Percentiles rank a stretch among this genome's conserved stretches.
phyloP scores from a whole-genome alignment of 1,140 invertebrate species.

The Cheumatopsyche charites region DNA sequence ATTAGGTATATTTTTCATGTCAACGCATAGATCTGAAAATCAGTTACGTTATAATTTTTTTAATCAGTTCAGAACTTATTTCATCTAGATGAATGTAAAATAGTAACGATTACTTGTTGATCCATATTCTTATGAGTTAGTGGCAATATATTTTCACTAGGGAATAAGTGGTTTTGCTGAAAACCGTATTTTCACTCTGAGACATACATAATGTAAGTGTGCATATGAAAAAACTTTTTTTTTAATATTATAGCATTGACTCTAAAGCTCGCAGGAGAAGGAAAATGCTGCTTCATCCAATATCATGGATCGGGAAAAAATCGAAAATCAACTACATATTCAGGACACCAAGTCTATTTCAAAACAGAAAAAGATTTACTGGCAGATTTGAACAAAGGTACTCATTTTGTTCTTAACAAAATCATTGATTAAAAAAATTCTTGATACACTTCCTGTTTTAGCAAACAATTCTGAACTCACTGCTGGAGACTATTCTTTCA shows the following conservation, averaged over 20 bases:
- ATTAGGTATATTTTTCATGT: no score
- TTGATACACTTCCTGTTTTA: not conserved
- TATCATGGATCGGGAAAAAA: conserved; percentile 6
- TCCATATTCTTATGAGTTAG: no score
- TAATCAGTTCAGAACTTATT: no score
- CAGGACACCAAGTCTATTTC: conserved; percentile 23
- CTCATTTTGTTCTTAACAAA: not conserved
- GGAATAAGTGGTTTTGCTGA: no score
- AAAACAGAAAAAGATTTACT: conserved; percentile 12
- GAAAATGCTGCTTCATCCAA: not conserved
- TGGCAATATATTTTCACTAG: no score
- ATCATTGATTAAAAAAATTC: not conserved
- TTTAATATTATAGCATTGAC: not conserved
- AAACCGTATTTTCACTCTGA: no score
- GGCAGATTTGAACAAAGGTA: not conserved
- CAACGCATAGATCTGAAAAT: no score
- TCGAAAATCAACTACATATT: not conserved
- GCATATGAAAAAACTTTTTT: no score
- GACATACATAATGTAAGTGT: not conserved
- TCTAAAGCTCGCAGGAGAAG: not conserved
- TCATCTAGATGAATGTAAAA: no score
- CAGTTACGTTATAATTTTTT: no score
- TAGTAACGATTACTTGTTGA: no score
- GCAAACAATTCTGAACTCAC: not conserved
- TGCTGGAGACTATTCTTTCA: conserved; percentile 9